These are phyloP conservation scores for Lingula anatina DNA, from an alignment of 2,888 invertebrate species.

Conservation along the genomic window DNA sequence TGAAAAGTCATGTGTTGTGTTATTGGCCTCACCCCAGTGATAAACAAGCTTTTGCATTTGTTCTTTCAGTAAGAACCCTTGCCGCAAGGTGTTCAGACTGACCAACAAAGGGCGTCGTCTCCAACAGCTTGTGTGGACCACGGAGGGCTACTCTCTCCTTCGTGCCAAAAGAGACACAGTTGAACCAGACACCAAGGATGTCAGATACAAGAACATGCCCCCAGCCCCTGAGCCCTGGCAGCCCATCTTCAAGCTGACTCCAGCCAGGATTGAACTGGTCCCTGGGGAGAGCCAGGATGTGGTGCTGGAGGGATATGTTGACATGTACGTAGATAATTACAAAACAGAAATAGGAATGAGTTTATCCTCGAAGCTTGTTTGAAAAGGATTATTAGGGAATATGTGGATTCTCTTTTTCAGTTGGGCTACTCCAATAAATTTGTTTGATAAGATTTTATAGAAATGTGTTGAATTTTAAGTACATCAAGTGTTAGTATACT, in stretches of 20 bases:
- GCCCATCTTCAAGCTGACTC: constrained; percentile 45
- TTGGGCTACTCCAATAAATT: too few species aligned
- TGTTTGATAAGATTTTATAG: too few species aligned
- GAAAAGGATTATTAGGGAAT: too few species aligned
- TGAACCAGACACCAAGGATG: constrained; percentile 33
- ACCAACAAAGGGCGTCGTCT: constrained; percentile 51
- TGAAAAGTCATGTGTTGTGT: too few species aligned
- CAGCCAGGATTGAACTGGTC: constrained; percentile 48
- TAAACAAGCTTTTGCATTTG: neutral
- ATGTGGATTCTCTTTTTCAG: too few species aligned
- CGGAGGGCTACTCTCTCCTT: constrained; percentile 42
- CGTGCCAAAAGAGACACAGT: constrained; percentile 31
- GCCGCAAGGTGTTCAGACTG: constrained; percentile 38
- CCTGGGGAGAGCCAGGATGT: constrained; percentile 47
- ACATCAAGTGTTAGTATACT: too few species aligned
- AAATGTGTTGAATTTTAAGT: too few species aligned
- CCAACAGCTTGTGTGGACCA: constrained; percentile 51
- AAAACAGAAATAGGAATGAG: too few species aligned
- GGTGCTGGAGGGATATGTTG: constrained; percentile 43
- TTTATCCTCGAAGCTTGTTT: too few species aligned
- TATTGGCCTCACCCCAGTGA: too few species aligned
- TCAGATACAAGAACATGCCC: constrained; percentile 35
- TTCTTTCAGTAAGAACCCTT: constrained; percentile 35
- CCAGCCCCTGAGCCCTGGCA: constrained; percentile 20
- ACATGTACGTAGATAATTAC: constrained; percentile 35